Percentiles rank a stretch among this genome's conserved stretches.
Conservation (phyloP, 1,140 invertebrate genomes). For the Asobara japonica region DNA sequence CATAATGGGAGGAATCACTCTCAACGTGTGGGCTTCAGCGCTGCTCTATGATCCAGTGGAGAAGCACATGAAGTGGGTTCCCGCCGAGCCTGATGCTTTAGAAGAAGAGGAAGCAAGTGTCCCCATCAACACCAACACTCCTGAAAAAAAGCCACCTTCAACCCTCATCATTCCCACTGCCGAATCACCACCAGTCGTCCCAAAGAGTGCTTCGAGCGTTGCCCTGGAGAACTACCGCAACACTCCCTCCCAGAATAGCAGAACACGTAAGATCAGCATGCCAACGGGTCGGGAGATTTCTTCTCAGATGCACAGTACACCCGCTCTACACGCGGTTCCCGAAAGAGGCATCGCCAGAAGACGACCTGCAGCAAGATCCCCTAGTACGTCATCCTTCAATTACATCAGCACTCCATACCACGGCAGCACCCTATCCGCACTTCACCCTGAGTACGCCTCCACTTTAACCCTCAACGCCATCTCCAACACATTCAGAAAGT, state of each 20-base stretch:
- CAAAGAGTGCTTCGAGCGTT: conserved; percentile 69
- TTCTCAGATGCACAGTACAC: conserved; percentile 69
- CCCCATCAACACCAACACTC: conserved; percentile 26
- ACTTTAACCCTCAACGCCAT: conserved; percentile 79
- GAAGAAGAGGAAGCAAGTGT: conserved; percentile 54
- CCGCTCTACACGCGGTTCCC: conserved; percentile 70
- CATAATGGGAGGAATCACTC: conserved; percentile 82
- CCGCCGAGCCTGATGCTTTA: conserved; percentile 47
- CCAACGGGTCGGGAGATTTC: conserved; percentile 66
- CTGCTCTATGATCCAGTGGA: conserved; percentile 86
- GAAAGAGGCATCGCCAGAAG: conserved; percentile 59
- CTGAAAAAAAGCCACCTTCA: conserved; percentile 43
- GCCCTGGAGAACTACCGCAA: conserved; percentile 68
- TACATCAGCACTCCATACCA: conserved; percentile 86
- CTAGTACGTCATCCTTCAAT: conserved; percentile 81
- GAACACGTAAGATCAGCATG: conserved; percentile 68
- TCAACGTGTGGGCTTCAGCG: conserved; percentile 86
- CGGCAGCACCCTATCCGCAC: conserved; percentile 80
- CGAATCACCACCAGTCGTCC: conserved; percentile 48
- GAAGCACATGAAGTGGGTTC: conserved; percentile 76
- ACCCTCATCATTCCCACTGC: conserved; percentile 30
- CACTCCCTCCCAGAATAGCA: conserved; percentile 54
- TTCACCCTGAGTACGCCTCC: conserved; percentile 81
- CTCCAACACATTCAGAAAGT: conserved; percentile 66
- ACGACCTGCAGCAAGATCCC: conserved; percentile 71